Base-by-base conservation (phyloP, 2,113 vertebrate species). In the Cololabis saira region DNA sequence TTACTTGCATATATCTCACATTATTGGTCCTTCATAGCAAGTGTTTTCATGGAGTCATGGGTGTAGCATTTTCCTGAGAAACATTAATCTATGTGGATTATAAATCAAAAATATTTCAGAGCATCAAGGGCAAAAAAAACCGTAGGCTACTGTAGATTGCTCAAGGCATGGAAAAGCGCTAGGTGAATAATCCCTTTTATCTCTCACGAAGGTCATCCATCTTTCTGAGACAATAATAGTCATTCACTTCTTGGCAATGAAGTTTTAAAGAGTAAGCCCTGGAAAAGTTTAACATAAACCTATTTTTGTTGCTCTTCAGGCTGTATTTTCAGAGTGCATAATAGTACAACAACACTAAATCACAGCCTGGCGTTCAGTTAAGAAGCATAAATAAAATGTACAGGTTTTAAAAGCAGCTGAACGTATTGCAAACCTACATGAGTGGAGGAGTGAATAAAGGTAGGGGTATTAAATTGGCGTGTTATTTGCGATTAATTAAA, bases 81-180 rank as follows among this genome's bases (percentile, higher is more conserved):
- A 59, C 18, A 53, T 63, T 79, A 49, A 45, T 76, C 50, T 51
- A 24, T 0, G 3, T 48, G 40, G 50, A 59, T 85, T 74, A 81
- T 80, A 76, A 83, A 86, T 91, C 69, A 68, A 71, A 87, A 79
- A 51, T 56, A 81, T 71, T 74, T 86, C 65, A 71, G 65, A 61
- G 13, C 37, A 3, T 37, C 61, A 47, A 68, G 22, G 65, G 61
- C 22, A 21, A 47, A 78, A 72, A 74, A 79, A 68, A 74, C n/a
- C n/a, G n/a, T n/a, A n/a, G n/a, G n/a, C n/a, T n/a, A n/a, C n/a
- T n/a, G n/a, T n/a, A n/a, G n/a, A n/a, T n/a, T n/a, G 74, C 82
- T 42, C 40, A 57, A 49, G 60, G 65, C 72, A 67, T 59, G n/a
- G 52, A 63, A 71, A 80, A 53, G 40, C 60, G 61, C 44, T 68